phyloP scores from a whole-genome alignment of 1,140 invertebrate genomes.

The Hycleus phaleratus region DNA sequence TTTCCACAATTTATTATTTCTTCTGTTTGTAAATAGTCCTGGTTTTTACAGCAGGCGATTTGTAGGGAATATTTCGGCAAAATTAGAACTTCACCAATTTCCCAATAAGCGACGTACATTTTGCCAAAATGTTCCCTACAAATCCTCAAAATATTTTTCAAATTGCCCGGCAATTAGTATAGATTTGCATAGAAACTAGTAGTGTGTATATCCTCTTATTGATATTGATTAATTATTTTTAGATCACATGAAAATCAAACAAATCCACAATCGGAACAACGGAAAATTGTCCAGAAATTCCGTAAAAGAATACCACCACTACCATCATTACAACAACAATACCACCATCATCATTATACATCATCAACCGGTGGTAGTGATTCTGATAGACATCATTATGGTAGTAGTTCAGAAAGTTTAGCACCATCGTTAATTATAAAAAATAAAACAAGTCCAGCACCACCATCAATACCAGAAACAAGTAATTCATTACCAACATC shows the following conservation, averaged over 20 bases:
- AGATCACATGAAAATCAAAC: not conserved
- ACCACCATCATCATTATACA: conserved; percentile 37
- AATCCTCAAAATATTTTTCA: too few relatives aligned
- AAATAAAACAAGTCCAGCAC: conserved; percentile 38
- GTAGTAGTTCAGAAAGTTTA: conserved; percentile 68
- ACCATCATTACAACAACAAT: too few relatives aligned
- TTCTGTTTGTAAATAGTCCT: too few relatives aligned
- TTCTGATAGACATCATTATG: conserved; percentile 45
- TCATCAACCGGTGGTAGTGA: conserved; percentile 35
- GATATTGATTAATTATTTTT: not conserved
- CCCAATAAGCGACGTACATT: too few relatives aligned
- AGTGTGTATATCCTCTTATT: too few relatives aligned
- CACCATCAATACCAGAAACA: conserved; percentile 44
- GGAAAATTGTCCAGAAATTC: conserved; percentile 19
- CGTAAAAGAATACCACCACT: conserved; percentile 47
- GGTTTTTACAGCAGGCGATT: too few relatives aligned
- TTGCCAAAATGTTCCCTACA: too few relatives aligned
- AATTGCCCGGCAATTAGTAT: too few relatives aligned
- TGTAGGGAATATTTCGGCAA: too few relatives aligned
- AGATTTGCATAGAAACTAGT: too few relatives aligned
- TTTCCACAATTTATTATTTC: too few relatives aligned
- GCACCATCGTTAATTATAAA: conserved; percentile 32
- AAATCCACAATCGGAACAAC: conserved; percentile 5
- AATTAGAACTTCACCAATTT: too few relatives aligned
- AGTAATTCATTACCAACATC: not conserved